These are phyloP conservation scores for Drosophila ezoana DNA, from an alignment of 2,888 invertebrate species.

Conservation along the genomic window DNA sequence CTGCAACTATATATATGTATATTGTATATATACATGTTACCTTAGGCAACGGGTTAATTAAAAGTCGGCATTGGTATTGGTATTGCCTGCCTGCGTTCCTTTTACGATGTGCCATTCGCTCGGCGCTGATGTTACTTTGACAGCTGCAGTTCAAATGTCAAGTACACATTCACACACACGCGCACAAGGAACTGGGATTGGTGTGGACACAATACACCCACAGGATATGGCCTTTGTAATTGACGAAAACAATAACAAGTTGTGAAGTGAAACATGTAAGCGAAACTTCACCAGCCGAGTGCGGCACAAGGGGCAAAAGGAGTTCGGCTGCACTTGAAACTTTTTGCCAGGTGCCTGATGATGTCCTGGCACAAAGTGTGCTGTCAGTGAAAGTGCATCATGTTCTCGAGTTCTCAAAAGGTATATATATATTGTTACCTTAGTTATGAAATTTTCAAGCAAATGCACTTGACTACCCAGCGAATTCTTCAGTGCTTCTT, in stretches of 20 bases:
- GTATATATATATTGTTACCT: conserved; percentile 75
- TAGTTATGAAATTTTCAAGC: conserved; percentile 68
- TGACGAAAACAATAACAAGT: conserved; percentile 78
- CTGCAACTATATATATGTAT: neutral
- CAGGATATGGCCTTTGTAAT: conserved; percentile 61
- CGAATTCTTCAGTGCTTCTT: conserved; percentile 8
- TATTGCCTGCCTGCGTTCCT: conserved; percentile 30
- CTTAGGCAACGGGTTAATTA: conserved; percentile 74
- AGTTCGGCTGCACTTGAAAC: conserved; percentile 49
- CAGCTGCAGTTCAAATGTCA: conserved; percentile 79
- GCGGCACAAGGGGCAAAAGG: conserved; percentile 20
- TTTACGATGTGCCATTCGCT: conserved; percentile 20
- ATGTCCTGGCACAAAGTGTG: conserved; percentile 30
- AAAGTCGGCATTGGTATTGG: conserved; percentile 57
- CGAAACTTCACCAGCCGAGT: conserved; percentile 61
- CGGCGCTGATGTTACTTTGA: conserved; percentile 60
- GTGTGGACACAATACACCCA: conserved; percentile 2
- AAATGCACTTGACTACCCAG: conserved; percentile 43
- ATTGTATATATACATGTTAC: conserved; percentile 7
- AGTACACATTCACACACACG: conserved; percentile 56
- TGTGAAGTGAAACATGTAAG: conserved; percentile 66
- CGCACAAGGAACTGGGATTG: neutral
- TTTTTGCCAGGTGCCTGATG: conserved; percentile 27
- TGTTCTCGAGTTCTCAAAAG: conserved; percentile 67
- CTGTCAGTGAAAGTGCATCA: conserved; percentile 45